phyloP scores from a whole-genome alignment of 2,888 invertebrate species.

The Cheilosia soror region DNA sequence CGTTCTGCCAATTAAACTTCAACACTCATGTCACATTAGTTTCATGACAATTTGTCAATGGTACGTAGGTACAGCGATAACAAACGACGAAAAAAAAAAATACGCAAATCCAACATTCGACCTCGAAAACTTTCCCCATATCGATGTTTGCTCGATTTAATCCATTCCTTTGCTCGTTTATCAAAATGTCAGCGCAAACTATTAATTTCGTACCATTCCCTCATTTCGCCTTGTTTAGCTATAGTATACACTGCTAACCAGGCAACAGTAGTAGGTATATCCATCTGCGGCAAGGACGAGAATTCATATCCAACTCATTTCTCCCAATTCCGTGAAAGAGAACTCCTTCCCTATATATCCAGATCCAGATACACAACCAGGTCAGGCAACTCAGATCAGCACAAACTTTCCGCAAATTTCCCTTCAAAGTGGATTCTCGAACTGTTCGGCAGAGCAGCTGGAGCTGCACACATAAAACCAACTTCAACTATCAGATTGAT shows the following conservation, averaged over 20 bases:
- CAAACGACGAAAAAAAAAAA: slow-evolving; percentile 16
- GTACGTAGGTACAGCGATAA: slow-evolving; percentile 1
- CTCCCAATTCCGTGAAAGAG: slow-evolving; percentile 25
- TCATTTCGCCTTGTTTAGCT: slow-evolving; percentile 37
- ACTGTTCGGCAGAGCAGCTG: slow-evolving; percentile 42
- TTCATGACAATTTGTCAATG: slow-evolving; percentile 60
- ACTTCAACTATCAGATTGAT: slow-evolving; percentile 63
- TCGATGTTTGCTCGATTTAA: slow-evolving; percentile 67
- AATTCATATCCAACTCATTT: slow-evolving; percentile 52
- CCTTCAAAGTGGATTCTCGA: slow-evolving; percentile 35
- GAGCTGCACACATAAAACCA: slow-evolving; percentile 58
- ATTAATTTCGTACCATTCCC: slow-evolving; percentile 60
- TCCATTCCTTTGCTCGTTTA: slow-evolving; percentile 59
- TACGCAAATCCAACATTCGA: slow-evolving; percentile 7
- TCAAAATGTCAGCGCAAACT: slow-evolving; percentile 71
- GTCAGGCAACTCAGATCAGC: not conserved
- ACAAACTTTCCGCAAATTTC: slow-evolving; percentile 37
- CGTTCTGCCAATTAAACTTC: slow-evolving; percentile 43
- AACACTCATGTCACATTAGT: slow-evolving; percentile 54
- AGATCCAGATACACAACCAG: too few species aligned
- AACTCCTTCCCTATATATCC: not conserved
- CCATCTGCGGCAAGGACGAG: slow-evolving; percentile 21
- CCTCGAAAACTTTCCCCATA: slow-evolving; percentile 53
- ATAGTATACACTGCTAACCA: not conserved
- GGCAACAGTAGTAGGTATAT: slow-evolving; percentile 1